phyloP scores from a whole-genome alignment of 2,113 vertebrate genomes.

The Leptosomus discolor region DNA sequence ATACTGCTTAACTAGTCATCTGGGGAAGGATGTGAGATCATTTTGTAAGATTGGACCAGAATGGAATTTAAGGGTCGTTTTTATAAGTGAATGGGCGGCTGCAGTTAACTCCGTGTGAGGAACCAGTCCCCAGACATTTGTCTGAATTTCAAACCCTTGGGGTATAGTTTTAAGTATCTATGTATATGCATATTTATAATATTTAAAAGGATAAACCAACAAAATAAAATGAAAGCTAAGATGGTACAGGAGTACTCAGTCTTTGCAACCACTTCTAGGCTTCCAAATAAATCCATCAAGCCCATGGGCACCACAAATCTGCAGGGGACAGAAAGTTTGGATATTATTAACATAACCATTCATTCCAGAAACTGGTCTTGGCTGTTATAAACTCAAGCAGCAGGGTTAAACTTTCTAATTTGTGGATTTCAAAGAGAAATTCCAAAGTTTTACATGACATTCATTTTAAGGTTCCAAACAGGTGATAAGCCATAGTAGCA shows the following conservation, averaged over 20 bases:
- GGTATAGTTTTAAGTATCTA: background rate
- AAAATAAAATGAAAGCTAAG: background rate
- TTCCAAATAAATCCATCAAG: background rate
- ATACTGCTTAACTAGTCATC: slow-evolving; percentile 41
- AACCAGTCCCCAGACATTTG: background rate
- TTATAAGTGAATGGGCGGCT: slow-evolving; percentile 14
- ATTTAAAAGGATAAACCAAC: background rate
- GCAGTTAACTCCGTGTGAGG: background rate
- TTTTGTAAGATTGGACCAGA: background rate
- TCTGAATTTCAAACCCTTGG: background rate
- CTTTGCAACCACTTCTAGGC: background rate
- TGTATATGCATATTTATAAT: background rate
- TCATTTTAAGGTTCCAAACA: background rate
- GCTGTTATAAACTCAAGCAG: background rate
- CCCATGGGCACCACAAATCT: background rate
- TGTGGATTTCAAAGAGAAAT: background rate
- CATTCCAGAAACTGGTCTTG: background rate
- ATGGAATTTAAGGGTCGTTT: background rate
- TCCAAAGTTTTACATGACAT: background rate
- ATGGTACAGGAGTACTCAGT: background rate
- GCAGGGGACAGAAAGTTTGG: background rate
- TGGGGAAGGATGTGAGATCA: slow-evolving; percentile 22
- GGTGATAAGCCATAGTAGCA: background rate
- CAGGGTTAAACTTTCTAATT: background rate
- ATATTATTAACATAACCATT: background rate